Conservation (phyloP, 1,140 invertebrate genomes). For the Drosophila prosaltans region DNA sequence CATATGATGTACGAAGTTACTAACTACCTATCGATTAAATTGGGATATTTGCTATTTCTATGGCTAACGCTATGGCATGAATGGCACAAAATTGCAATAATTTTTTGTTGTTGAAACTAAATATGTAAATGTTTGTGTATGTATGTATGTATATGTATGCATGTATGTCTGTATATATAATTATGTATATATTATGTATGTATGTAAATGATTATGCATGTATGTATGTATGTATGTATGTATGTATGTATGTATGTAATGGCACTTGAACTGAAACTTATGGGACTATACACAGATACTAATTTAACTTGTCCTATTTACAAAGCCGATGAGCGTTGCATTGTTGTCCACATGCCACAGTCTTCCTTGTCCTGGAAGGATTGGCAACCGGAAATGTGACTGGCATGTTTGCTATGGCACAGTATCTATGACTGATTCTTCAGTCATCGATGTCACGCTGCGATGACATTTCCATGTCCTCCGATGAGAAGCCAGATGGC, state of each 20-base stretch:
- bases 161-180: not conserved
- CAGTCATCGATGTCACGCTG: slow-evolving; percentile 62
- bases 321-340: slow-evolving; percentile 29
- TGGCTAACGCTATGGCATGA: slow-evolving; percentile 65
- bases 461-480: slow-evolving; percentile 67
- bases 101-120: slow-evolving; percentile 31
- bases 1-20: slow-evolving; percentile 38
- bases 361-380: not conserved
- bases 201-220: slow-evolving; percentile 8
- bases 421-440: slow-evolving; percentile 13
- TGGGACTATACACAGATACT: slow-evolving; percentile 42
- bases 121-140: slow-evolving; percentile 18
- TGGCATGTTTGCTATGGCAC: slow-evolving; percentile 22
- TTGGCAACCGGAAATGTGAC: not conserved
- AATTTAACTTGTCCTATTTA: slow-evolving; percentile 36
- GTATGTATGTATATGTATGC: slow-evolving; percentile 16
- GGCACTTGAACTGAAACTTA: slow-evolving; percentile 80
- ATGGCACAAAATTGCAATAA: slow-evolving; percentile 67
- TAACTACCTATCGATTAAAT: slow-evolving; percentile 49
- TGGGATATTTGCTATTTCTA: slow-evolving; percentile 38
- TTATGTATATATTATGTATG: slow-evolving; percentile 12
- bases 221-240: slow-evolving; percentile 24
- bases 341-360: slow-evolving; percentile 2
- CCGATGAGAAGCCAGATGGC: slow-evolving; percentile 75
- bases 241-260: slow-evolving; percentile 48